Evolutionary conservation across 2,888 invertebrate genomes (phyloP).

Genomic region (Archaeoteleia sp.): DNA sequence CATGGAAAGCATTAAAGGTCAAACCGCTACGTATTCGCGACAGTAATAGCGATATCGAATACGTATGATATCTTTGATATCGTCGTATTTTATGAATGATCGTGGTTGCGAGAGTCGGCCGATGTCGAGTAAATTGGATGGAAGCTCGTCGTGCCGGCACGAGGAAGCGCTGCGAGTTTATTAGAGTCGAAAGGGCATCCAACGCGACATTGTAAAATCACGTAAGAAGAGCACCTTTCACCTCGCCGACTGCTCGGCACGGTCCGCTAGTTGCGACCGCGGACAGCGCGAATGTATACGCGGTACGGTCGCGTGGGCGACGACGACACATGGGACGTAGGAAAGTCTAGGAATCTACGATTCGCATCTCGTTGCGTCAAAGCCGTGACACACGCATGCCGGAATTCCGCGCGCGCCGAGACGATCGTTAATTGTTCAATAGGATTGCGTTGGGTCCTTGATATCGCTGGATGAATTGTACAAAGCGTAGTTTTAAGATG

Average conservation of each 20-base stretch:
- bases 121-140: background rate
- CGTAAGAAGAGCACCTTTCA: conserved; percentile 73
- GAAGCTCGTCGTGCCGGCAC: background rate
- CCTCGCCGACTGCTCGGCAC: conserved; percentile 56
- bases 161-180: conserved; percentile 47
- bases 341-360: conserved; percentile 9
- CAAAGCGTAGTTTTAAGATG: no score
- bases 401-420: background rate
- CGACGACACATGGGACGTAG: background rate
- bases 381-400: background rate
- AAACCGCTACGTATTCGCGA: no score
- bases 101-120: no score
- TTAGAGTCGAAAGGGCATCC: conserved; percentile 63
- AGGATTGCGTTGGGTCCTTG: no score
- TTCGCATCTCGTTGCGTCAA: background rate
- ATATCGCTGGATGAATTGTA: no score
- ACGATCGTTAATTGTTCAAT: no score
- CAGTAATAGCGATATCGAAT: no score
- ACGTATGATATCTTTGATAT: no score
- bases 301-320: conserved; percentile 44
- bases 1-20: no score
- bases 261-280: background rate
- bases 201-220: conserved; percentile 66
- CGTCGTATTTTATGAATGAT: no score
- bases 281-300: conserved; percentile 14